Conservation (phyloP, 2,888 invertebrate species). For the Rosalia funebris region DNA sequence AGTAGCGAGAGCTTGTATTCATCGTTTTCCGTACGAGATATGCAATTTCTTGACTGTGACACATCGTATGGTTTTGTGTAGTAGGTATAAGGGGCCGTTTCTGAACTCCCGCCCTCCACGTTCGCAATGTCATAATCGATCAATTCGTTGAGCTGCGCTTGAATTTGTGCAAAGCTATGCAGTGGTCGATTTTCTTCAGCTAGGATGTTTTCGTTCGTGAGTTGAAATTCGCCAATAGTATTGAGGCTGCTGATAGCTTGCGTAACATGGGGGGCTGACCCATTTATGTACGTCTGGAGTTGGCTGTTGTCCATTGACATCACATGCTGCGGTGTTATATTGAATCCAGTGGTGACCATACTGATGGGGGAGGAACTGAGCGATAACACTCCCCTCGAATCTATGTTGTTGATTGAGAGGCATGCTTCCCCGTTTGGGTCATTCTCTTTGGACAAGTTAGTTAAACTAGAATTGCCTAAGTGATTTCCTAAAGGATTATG, state of each 20-base stretch:
- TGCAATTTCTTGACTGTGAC: conserved; percentile 46
- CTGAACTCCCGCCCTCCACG: conserved; percentile 79
- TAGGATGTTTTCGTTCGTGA: conserved; percentile 58
- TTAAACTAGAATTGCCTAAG: conserved; percentile 47
- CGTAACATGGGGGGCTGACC: conserved; percentile 87
- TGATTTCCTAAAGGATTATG: conserved; percentile 45
- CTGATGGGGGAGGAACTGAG: conserved; percentile 74
- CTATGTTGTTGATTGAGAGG: conserved; percentile 88
- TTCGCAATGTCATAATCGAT: conserved; percentile 69
- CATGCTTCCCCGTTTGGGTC: conserved; percentile 97
- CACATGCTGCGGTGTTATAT: conserved; percentile 61
- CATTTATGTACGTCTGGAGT: conserved; percentile 81
- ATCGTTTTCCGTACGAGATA: conserved; percentile 47
- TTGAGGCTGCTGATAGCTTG: conserved; percentile 74
- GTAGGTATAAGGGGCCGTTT: conserved; percentile 59
- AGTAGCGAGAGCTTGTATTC: conserved; percentile 63
- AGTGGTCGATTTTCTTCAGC: conserved; percentile 64
- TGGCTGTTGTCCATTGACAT: conserved; percentile 61
- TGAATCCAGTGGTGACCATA: conserved; percentile 56
- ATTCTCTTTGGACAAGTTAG: conserved; percentile 73
- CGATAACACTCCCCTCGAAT: conserved; percentile 91
- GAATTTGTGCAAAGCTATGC: conserved; percentile 75
- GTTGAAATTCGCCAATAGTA: conserved; percentile 81
- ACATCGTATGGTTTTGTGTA: conserved; percentile 34
- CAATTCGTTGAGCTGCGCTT: conserved; percentile 64